phyloP scores from a whole-genome alignment of 2,797 vertebrate species.

The Mastacembelus armatus region DNA sequence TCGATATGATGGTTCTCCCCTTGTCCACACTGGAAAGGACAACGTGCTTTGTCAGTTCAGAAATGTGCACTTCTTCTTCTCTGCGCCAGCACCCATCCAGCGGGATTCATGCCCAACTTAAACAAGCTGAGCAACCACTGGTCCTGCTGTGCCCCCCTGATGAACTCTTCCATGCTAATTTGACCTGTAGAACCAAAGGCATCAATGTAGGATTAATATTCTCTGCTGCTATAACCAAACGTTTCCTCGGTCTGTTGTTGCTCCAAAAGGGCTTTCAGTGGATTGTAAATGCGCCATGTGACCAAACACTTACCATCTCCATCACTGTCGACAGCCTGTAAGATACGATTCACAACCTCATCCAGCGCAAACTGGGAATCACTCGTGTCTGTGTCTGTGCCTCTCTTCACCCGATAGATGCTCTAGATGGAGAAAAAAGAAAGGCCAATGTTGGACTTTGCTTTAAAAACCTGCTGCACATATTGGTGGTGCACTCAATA shows the following conservation, averaged over 20 bases:
- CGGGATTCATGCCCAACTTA: slow-evolving; percentile 82
- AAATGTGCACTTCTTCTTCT: slow-evolving; percentile 79
- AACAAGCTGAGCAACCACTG: slow-evolving; percentile 84
- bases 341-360: slow-evolving; percentile 78
- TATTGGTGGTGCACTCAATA: too few relatives aligned
- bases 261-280: background rate
- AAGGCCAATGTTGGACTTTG: background rate
- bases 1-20: background rate
- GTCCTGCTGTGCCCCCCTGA: slow-evolving; percentile 79
- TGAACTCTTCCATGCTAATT: slow-evolving; percentile 79
- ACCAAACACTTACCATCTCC: slow-evolving; percentile 73
- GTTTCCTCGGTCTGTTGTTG: fast-evolving
- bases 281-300: background rate
- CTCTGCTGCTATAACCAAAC: background rate
- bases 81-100: slow-evolving; percentile 80
- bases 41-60: slow-evolving; percentile 39
- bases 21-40: slow-evolving; percentile 16
- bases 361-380: slow-evolving; percentile 58
- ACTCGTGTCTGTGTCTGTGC: slow-evolving; percentile 41
- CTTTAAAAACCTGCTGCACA: background rate
- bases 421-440: slow-evolving; percentile 62
- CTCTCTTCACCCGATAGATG: slow-evolving; percentile 75
- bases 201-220: background rate
- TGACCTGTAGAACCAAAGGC: slow-evolving; percentile 61
- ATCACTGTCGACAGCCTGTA: slow-evolving; percentile 74